Conservation (phyloP, 1,140 invertebrate species). For the Solenopsis invicta region DNA sequence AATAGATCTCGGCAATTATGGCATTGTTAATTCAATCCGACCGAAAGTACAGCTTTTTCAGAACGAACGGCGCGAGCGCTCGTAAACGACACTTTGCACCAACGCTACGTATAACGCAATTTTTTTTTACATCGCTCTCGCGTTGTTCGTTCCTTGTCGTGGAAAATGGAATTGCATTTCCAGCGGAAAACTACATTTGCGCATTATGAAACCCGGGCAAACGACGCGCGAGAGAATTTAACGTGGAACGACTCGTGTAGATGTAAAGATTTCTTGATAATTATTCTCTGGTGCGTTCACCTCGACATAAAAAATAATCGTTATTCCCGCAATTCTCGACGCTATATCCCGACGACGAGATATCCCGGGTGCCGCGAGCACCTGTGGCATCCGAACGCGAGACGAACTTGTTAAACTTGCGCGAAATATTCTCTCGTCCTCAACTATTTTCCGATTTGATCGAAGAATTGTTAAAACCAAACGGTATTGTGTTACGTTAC, state of each 20-base stretch:
- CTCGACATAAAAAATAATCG: not conserved
- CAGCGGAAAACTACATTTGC: conserved; percentile 19
- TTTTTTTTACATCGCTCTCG: conserved; percentile 12
- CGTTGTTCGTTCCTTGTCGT: conserved; percentile 22
- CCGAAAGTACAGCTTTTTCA: conserved; percentile 11
- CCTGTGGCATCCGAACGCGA: conserved; percentile 23
- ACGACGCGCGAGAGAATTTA: conserved; percentile 15
- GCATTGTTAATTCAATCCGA: not conserved
- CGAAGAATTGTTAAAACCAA: not conserved
- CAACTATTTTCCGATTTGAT: not conserved
- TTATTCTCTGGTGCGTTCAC: not conserved
- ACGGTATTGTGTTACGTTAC: not conserved
- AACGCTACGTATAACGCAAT: not conserved
- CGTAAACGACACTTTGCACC: conserved; percentile 16
- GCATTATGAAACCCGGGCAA: conserved; percentile 20
- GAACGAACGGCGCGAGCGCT: not conserved
- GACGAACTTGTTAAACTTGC: not conserved
- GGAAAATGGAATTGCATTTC: conserved; percentile 47
- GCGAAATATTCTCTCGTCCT: conserved; percentile 10
- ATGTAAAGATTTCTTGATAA: not conserved
- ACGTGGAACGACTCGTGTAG: not conserved
- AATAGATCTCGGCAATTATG: not conserved
- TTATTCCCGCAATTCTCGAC: conserved; percentile 2
- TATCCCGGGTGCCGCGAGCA: conserved; percentile 9
- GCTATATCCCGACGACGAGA: not conserved